Percentiles rank a stretch among this genome's conserved stretches.
Evolutionary conservation across 2,797 vertebrate species (phyloP).

Genomic region (Delichon dasypus): DNA sequence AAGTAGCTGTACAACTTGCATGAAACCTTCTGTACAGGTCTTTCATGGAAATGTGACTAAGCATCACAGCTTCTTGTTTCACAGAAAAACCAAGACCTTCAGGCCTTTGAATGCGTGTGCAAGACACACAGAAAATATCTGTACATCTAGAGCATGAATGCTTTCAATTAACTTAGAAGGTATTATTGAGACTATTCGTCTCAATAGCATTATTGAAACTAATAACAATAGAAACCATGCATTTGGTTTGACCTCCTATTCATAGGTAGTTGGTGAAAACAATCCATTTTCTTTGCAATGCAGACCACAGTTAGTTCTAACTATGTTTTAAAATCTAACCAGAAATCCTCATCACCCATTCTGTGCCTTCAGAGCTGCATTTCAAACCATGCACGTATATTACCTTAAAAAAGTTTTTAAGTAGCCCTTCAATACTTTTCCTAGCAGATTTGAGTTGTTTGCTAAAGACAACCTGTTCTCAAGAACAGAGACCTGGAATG

Average conservation of each 20-base stretch:
- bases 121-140: not conserved
- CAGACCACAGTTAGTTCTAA: not conserved
- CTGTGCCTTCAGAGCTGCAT: not conserved
- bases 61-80: not conserved
- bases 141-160: not conserved
- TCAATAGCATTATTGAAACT: not conserved
- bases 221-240: not conserved
- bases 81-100: not conserved
- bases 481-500: not conserved
- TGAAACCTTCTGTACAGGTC: not conserved
- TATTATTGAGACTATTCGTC: not conserved
- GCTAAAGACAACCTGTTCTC: conserved; percentile 4
- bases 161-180: not conserved
- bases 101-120: not conserved
- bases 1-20: not conserved
- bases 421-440: not conserved
- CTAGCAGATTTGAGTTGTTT: not conserved
- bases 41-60: not conserved
- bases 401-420: not conserved
- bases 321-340: not conserved
- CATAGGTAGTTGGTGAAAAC: not conserved
- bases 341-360: not conserved
- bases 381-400: not conserved
- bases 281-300: not conserved
- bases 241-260: not conserved